A percentile compares a stretch with the other conserved stretches of the same genome.
Evolutionary conservation across 2,888 invertebrate species (phyloP).

Genomic region (Trachelus iudaicus): DNA sequence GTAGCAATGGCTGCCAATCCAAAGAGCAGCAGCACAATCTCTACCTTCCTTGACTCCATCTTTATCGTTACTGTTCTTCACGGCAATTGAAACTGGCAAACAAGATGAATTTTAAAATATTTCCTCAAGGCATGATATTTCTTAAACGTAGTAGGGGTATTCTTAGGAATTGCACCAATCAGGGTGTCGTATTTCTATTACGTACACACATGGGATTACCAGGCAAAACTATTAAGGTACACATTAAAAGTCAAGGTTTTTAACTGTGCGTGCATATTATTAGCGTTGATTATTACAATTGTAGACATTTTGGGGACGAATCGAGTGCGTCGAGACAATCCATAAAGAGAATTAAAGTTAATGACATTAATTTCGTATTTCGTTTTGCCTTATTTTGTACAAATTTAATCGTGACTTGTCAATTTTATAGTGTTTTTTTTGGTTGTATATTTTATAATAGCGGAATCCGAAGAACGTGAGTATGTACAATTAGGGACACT

Average conservation of each 20-base stretch:
- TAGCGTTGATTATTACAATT: not conserved
- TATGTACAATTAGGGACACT: not conserved
- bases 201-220: constrained; percentile 7
- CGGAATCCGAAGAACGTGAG: not conserved
- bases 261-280: not conserved
- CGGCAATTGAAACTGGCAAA: constrained; percentile 35
- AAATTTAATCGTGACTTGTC: not conserved
- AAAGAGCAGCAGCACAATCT: constrained; percentile 31
- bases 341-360: not conserved
- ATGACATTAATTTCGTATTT: not conserved
- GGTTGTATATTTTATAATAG: not conserved
- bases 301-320: not conserved
- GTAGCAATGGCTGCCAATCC: constrained; percentile 24
- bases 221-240: constrained; percentile 6
- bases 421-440: not conserved
- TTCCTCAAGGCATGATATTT: constrained; percentile 13
- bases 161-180: not conserved
- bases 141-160: constrained; percentile 17
- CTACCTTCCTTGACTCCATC: constrained; percentile 44
- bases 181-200: not conserved
- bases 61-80: constrained; percentile 18
- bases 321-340: not conserved
- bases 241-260: constrained; percentile 17
- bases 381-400: not conserved
- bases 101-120: constrained; percentile 16